Base-by-base conservation (phyloP, 2,797 vertebrate genomes). In the Epinephelus awoara region DNA sequence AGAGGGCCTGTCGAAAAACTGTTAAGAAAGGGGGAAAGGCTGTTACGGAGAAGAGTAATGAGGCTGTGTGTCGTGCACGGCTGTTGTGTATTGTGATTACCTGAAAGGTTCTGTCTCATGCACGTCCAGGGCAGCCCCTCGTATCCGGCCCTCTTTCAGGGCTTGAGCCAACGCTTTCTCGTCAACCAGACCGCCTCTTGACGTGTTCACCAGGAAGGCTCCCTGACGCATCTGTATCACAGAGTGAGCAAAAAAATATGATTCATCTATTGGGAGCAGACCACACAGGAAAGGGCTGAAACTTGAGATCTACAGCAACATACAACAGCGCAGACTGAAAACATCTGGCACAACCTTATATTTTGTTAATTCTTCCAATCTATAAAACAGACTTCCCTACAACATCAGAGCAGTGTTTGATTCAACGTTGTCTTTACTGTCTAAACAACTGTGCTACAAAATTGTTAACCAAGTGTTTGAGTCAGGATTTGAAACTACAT, bases 41-140 rank as follows among this genome's bases (percentile, higher is more conserved):
- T 62, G 64, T 68, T 75, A 82, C 0, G 46, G 4, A 58, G 15
- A 34, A 19, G 27, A 67, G 14, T 2, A 27, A 15, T 12, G 0
- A 40, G 8, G 38, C 2, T 40, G n/a, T 44, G 14, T 18, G 5
- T 55, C 1, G 8, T 47, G 10, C 27, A 25, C 11, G 40, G 68
- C 0, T 54, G 3, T 55, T 19, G 5, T 42, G 19, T 14, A 14
- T 38, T 81, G 1, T 7, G 5, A 11, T 62, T 91, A 97, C 96
- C 96, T 97, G 93, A 97, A 97, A 58, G 97, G 97, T 91, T 97
- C 96, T 4, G 96, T 96, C 91, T 97, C 97, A 0, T 97, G 97
- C 55, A 97, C 96, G 5, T 97, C 97, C 89, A 97, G 54, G 62
- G 97, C 97, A 19, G 96, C 97, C 62, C 97, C 97, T 93, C 97